A percentile compares a stretch with the other conserved stretches of the same genome.
phyloP scores from a whole-genome alignment of 37 sponge, comb jelly and placozoan species.

The Ephydatia muelleri region DNA sequence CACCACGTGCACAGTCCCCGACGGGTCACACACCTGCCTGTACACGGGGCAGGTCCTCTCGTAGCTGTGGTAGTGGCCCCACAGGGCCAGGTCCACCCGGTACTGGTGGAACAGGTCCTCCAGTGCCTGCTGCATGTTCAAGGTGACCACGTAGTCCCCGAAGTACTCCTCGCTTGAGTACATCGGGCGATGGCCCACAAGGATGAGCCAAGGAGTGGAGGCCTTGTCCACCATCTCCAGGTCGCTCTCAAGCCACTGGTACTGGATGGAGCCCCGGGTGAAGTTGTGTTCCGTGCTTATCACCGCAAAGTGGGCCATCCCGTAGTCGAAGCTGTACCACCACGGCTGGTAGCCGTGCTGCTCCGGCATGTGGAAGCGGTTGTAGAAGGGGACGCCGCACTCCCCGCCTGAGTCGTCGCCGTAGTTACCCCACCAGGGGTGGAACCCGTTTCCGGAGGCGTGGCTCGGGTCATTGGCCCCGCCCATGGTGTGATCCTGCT shows the following conservation, averaged over 20 bases:
- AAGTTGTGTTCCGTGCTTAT: conserved; percentile 77
- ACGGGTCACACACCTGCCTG: conserved; percentile 22
- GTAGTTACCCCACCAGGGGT: conserved; percentile 70
- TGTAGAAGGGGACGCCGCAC: conserved; percentile 62
- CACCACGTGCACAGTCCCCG: conserved; percentile 57
- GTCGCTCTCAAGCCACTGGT: conserved; percentile 70
- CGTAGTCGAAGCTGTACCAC: conserved; percentile 84
- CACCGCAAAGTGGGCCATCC: conserved; percentile 47
- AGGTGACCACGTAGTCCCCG: conserved; percentile 15
- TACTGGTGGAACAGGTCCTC: conserved; percentile 65
- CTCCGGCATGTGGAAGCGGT: conserved; percentile 66
- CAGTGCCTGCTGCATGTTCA: conserved; percentile 25
- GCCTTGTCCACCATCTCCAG: conserved; percentile 49
- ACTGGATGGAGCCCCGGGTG: conserved; percentile 53
- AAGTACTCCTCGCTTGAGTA: conserved; percentile 43
- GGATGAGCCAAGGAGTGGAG: conserved; percentile 62
- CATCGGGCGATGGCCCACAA: conserved; percentile 64
- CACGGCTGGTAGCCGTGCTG: conserved; percentile 52
- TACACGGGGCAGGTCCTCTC: conserved; percentile 69
- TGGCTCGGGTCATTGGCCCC: conserved; percentile 54
- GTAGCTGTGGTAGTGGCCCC: conserved; percentile 69
- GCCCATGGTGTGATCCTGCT: conserved; percentile 14
- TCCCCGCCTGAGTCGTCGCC: conserved; percentile 70
- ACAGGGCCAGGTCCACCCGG: conserved; percentile 57
- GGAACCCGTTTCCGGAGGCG: conserved; percentile 49